Base-by-base conservation (phyloP, 2,888 invertebrate species). In the Margaritifera margaritifera region DNA sequence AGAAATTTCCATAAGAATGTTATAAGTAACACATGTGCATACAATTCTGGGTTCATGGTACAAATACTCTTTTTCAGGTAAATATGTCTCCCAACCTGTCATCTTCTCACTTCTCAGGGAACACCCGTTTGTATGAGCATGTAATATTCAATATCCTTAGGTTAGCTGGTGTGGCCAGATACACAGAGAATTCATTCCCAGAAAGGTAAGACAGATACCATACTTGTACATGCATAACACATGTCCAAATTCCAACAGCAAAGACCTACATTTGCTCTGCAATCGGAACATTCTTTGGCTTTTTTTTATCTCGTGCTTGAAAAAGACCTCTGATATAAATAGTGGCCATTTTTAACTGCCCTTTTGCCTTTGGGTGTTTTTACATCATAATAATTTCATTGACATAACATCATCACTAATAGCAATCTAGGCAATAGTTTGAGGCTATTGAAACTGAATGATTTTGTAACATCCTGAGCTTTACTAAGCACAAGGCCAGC, bases 11-110 rank as follows among this genome's bases (percentile, higher is more conserved):
- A 11, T 42, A 15, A 42, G 42, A 42, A 42, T 42, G 42, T 42
- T 15, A 2, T 11, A 42, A 42, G 42, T 42, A 42, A 42, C 42
- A 42, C 42, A 42, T 15, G 8, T 31, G 42, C 42, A 15, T 42
- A 42, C 11, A 42, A 4, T 15, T 42, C 42, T 42, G 42, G 42
- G 15, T 42, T 42, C 31, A 15, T 15, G 2, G 42, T 42, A 42
- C 42, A 42, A 42, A 42, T 42, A 42, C 11, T 71, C 64, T 52
- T 58, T 87, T 88, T 54, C 83, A 92, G 92, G 98, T 96, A 0
- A 99, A 99, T 87, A 98, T 99, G 99, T 97, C 97, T 20, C 99
- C 99, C 0, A 99, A 99, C 91, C 92, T 99, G 69, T 96, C 96
- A 0, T 96, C 98, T 0, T 94, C 94, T 0, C 97, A 98, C 90